phyloP scores from a whole-genome alignment of 2,113 vertebrate genomes.

The Brevimyrus niger region DNA sequence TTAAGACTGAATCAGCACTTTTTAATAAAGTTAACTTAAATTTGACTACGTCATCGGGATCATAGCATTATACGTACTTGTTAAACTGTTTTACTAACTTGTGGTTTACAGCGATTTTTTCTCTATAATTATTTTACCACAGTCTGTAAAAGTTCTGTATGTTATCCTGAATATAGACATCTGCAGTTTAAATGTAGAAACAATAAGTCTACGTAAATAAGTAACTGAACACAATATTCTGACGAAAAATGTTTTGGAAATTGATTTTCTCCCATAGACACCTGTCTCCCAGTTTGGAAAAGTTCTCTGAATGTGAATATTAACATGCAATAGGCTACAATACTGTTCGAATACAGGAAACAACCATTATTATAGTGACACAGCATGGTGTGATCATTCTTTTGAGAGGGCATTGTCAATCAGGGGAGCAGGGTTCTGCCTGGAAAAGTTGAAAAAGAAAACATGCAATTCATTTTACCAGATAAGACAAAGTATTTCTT shows the following conservation, averaged over 20 bases:
- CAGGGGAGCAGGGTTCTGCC: background rate
- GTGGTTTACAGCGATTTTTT: background rate
- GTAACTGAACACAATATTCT: background rate
- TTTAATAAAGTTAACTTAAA: background rate
- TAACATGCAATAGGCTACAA: background rate
- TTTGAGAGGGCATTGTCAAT: background rate
- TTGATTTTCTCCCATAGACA: background rate
- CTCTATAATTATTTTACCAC: conserved; percentile 8
- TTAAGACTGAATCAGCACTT: background rate
- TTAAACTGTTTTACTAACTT: conserved; percentile 6
- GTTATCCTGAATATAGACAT: background rate
- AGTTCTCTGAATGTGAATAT: background rate
- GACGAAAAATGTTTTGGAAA: background rate
- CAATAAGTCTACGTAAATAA: background rate
- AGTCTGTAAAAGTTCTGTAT: background rate
- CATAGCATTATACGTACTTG: background rate
- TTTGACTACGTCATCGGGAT: background rate
- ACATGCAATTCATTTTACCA: background rate
- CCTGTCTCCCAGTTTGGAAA: background rate
- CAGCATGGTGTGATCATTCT: background rate
- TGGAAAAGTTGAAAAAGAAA: background rate
- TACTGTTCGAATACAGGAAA: background rate
- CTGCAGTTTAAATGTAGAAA: background rate
- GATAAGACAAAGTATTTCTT: background rate
- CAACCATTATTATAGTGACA: background rate